Conservation (phyloP, 2,113 vertebrate genomes). For the Conger conger region DNA sequence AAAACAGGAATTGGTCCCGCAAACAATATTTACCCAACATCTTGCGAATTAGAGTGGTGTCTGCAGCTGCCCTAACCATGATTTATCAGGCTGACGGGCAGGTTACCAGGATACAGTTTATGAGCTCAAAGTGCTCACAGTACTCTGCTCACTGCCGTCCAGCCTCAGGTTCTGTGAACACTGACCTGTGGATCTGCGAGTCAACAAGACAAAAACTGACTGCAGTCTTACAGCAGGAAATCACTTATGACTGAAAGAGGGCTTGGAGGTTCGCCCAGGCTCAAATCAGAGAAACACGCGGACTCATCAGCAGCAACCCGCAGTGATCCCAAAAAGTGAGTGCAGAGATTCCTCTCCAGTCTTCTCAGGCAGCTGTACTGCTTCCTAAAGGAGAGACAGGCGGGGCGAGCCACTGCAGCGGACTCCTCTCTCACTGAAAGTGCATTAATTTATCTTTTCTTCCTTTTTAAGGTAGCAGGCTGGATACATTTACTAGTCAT, state of each 20-base stretch:
- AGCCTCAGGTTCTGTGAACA: neutral
- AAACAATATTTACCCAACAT: neutral
- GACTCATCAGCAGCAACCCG: neutral
- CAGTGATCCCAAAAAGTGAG: neutral
- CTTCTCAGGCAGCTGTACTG: neutral
- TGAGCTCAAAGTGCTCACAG: neutral
- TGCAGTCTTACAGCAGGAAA: neutral
- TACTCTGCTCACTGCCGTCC: neutral
- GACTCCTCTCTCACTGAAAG: neutral
- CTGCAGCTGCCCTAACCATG: neutral
- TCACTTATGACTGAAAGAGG: neutral
- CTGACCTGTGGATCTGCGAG: neutral
- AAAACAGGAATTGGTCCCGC: neutral
- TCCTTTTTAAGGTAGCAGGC: neutral
- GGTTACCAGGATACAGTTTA: constrained; percentile 24
- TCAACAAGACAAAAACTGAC: neutral
- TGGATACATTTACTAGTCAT: neutral
- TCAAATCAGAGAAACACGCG: neutral
- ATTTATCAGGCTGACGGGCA: neutral
- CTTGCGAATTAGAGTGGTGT: neutral
- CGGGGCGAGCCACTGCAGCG: too few species aligned
- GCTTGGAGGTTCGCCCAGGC: neutral
- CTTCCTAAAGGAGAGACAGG: neutral
- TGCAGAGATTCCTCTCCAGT: neutral
- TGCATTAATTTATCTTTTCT: neutral